Percentiles rank a stretch among this genome's conserved stretches.
These are phyloP conservation scores for Xylota sylvarum DNA, from an alignment of 2,888 invertebrate species.

Conservation along the genomic window DNA sequence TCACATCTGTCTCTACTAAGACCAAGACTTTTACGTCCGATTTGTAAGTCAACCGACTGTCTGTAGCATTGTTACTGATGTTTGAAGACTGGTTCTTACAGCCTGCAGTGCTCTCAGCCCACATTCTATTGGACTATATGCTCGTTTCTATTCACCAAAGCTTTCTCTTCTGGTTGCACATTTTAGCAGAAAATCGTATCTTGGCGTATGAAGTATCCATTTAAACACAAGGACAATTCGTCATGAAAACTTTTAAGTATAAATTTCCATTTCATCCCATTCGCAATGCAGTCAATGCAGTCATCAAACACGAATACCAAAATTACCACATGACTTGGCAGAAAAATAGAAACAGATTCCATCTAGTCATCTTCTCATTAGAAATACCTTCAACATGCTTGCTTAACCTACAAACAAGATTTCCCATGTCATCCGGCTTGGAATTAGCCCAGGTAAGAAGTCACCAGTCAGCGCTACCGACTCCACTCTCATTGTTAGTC, in stretches of 20 bases:
- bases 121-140: too few species aligned
- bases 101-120: too few species aligned
- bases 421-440: conserved; percentile 67
- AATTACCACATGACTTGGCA: conserved; percentile 34
- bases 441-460: conserved; percentile 60
- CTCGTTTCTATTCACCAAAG: too few species aligned
- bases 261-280: conserved; percentile 23
- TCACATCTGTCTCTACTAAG: too few species aligned
- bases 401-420: conserved; percentile 72
- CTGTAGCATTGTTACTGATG: too few species aligned
- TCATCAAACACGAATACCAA: conserved; percentile 1
- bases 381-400: conserved; percentile 34
- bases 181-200: too few species aligned
- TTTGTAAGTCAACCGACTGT: too few species aligned
- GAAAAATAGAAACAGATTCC: conserved; percentile 9
- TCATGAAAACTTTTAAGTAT: neutral
- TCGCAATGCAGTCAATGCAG: neutral
- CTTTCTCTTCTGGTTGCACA: too few species aligned
- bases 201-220: neutral
- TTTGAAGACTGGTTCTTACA: too few species aligned
- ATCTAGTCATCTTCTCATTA: conserved; percentile 42
- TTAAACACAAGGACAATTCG: neutral
- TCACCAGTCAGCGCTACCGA: conserved; percentile 28
- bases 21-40: too few species aligned
- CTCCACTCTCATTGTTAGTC: conserved; percentile 58